Percentiles rank a stretch among this genome's conserved stretches.
These are phyloP conservation scores for Slavum lentiscoides DNA, from an alignment of 2,888 invertebrate genomes.

Conservation along the genomic window DNA sequence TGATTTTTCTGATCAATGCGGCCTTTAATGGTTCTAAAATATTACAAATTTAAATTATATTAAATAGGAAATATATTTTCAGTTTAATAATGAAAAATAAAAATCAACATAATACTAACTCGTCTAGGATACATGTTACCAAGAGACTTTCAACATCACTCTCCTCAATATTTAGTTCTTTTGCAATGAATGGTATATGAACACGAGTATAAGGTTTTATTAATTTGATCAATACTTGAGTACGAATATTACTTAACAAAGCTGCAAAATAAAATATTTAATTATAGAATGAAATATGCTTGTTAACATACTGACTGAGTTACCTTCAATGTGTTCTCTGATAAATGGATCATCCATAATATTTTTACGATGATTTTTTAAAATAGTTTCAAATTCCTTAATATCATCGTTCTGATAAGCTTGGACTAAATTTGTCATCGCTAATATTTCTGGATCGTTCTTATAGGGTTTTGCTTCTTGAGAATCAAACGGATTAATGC, in stretches of 20 bases:
- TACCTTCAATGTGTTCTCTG: conserved; percentile 93
- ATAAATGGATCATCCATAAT: conserved; percentile 99
- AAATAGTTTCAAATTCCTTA: conserved; percentile 94
- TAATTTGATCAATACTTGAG: conserved; percentile 90
- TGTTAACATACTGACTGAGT: neutral
- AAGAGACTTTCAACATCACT: conserved; percentile 94
- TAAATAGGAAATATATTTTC: neutral
- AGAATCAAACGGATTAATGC: conserved; percentile 98
- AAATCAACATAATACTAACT: conserved; percentile 66
- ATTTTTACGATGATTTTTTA: conserved; percentile 89
- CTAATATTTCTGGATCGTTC: conserved; percentile 97
- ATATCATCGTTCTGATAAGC: conserved; percentile 99
- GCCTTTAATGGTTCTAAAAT: conserved; percentile 76
- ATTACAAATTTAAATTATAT: conserved; percentile 43
- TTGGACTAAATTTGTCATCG: conserved; percentile 97
- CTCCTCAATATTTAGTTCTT: conserved; percentile 89
- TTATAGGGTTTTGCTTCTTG: conserved; percentile 99
- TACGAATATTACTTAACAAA: conserved; percentile 90
- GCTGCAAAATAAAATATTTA: conserved; percentile 64
- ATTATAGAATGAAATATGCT: neutral
- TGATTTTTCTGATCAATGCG: conserved; percentile 85
- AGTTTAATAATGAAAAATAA: neutral
- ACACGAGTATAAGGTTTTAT: conserved; percentile 98
- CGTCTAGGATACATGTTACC: conserved; percentile 97
- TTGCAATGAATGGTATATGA: conserved; percentile 96